A percentile compares a stretch with the other conserved stretches of the same genome.
Conservation (phyloP, 2,888 invertebrate genomes). For the Apocheima hispidaria region DNA sequence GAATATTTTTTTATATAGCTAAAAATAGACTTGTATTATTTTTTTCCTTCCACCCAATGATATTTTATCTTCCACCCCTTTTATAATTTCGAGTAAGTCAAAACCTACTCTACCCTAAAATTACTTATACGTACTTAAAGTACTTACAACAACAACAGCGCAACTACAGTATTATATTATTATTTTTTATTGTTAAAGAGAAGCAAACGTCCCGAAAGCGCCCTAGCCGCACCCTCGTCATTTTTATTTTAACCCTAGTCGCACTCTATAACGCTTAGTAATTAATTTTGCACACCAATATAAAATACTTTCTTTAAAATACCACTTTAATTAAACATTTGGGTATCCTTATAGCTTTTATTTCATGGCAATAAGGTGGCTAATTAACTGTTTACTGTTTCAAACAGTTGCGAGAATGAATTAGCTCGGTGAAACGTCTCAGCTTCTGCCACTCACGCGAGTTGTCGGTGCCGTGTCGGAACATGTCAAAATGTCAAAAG, state of each 20-base stretch:
- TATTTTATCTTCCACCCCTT: too few relatives aligned
- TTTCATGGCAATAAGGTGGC: slow-evolving; percentile 33
- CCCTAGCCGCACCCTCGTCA: too few relatives aligned
- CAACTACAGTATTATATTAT: too few relatives aligned
- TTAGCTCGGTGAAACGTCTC: slow-evolving; percentile 50
- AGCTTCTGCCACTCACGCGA: slow-evolving; percentile 50
- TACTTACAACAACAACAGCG: too few relatives aligned
- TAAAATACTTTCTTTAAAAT: slow-evolving; percentile 39
- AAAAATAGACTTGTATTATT: too few relatives aligned
- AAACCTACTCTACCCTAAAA: too few relatives aligned
- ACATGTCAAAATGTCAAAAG: slow-evolving; percentile 51
- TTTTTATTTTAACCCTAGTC: not conserved
- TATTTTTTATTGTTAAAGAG: too few relatives aligned
- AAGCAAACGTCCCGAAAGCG: too few relatives aligned
- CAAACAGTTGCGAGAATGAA: slow-evolving; percentile 43
- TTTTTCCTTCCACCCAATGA: too few relatives aligned
- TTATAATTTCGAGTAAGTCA: too few relatives aligned
- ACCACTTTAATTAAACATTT: slow-evolving; percentile 3
- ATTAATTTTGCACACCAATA: slow-evolving; percentile 54
- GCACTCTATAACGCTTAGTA: slow-evolving; percentile 3
- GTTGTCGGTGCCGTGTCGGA: slow-evolving; percentile 50
- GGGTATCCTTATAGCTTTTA: slow-evolving; percentile 29
- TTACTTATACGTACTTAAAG: too few relatives aligned
- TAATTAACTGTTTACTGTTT: slow-evolving; percentile 27
- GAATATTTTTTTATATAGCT: too few relatives aligned